A percentile compares a stretch with the other conserved stretches of the same genome.
These are phyloP conservation scores for Crax fasciolata DNA, from an alignment of 2,797 vertebrate species.

Conservation along the genomic window DNA sequence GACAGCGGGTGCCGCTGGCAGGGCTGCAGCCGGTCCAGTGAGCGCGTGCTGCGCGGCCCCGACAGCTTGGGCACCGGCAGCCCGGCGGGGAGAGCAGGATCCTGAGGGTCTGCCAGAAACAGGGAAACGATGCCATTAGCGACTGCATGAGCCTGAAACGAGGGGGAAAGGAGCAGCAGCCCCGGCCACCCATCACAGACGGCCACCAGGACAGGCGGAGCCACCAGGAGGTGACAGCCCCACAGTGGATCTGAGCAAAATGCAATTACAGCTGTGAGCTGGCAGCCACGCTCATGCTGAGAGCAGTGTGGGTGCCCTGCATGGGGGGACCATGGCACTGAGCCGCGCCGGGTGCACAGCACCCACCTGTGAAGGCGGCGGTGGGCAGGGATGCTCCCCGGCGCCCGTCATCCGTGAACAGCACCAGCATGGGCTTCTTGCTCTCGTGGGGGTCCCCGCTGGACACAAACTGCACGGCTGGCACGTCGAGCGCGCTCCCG, in stretches of 20 bases:
- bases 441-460: constrained; percentile 88
- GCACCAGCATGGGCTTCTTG: constrained; percentile 93
- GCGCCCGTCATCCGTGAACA: constrained; percentile 92
- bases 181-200: not conserved
- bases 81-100: constrained; percentile 53
- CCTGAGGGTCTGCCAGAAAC: constrained; percentile 65
- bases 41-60: constrained; percentile 81
- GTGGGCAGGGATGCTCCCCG: constrained; percentile 72
- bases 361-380: constrained; percentile 80
- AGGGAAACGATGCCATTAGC: not conserved
- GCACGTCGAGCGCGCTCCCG: constrained; percentile 78
- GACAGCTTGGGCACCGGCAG: constrained; percentile 28
- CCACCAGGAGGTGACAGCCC: not conserved
- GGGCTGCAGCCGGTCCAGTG: constrained; percentile 79
- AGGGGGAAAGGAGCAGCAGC: not conserved
- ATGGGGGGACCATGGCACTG: accelerated
- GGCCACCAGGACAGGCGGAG: not conserved
- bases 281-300: not conserved
- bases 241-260: accelerated
- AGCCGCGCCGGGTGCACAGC: accelerated
- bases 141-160: accelerated
- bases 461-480: constrained; percentile 86
- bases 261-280: not conserved
- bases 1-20: constrained; percentile 88
- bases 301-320: accelerated